phyloP scores from a whole-genome alignment of 1,140 invertebrate species.

The Onthophagus taurus region DNA sequence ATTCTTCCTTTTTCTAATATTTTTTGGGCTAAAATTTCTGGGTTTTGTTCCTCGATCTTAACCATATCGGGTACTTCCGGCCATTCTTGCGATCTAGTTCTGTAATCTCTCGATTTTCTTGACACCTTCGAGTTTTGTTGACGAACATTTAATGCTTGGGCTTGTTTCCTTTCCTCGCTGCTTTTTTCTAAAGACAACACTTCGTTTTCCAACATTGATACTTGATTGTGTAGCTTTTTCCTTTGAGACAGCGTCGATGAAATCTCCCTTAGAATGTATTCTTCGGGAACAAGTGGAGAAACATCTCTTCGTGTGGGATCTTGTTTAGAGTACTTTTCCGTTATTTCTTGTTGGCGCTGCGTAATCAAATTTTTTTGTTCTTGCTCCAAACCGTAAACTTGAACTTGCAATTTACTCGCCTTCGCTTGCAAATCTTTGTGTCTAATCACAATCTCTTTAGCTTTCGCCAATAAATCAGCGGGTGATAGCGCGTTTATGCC shows the following conservation, averaged over 20 bases:
- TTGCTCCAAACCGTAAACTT: slow-evolving; percentile 60
- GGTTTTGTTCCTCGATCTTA: slow-evolving; percentile 86
- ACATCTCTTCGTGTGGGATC: slow-evolving; percentile 42
- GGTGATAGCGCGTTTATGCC: slow-evolving; percentile 74
- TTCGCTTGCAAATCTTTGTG: slow-evolving; percentile 86
- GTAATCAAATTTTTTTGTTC: slow-evolving; percentile 60
- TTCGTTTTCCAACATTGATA: slow-evolving; percentile 65
- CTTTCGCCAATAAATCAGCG: slow-evolving; percentile 76
- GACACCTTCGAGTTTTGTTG: slow-evolving; percentile 28
- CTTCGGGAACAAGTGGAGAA: slow-evolving; percentile 58
- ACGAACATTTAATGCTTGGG: slow-evolving; percentile 30
- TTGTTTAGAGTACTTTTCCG: slow-evolving; percentile 50
- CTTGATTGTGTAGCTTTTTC: slow-evolving; percentile 70
- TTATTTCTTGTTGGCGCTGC: slow-evolving; percentile 57
- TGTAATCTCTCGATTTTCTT: slow-evolving; percentile 60
- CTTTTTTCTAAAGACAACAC: slow-evolving; percentile 61
- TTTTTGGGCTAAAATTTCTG: slow-evolving; percentile 78
- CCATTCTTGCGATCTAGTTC: slow-evolving; percentile 79
- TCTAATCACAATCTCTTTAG: slow-evolving; percentile 83
- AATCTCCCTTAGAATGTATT: slow-evolving; percentile 77
- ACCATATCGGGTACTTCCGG: slow-evolving; percentile 80
- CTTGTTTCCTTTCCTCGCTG: slow-evolving; percentile 47
- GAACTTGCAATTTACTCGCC: slow-evolving; percentile 68
- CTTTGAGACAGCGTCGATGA: slow-evolving; percentile 68
- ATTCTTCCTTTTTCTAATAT: slow-evolving; percentile 80